These are phyloP conservation scores for Ciconia stormi DNA, from an alignment of 2,113 vertebrate species.

Conservation along the genomic window DNA sequence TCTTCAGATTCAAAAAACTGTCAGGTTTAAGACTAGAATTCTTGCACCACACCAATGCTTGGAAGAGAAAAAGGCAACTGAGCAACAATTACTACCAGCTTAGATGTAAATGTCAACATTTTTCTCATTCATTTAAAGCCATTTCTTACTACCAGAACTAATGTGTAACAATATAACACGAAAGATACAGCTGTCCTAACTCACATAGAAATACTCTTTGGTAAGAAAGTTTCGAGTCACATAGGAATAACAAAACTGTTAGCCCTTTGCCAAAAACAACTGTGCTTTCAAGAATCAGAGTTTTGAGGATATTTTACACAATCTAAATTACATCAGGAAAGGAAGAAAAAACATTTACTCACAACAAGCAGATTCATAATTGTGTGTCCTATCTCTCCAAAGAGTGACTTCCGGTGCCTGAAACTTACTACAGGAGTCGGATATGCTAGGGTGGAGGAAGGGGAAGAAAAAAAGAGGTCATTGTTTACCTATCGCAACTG, in stretches of 20 bases:
- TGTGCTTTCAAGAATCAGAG: background rate
- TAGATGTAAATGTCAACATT: background rate
- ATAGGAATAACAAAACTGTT: background rate
- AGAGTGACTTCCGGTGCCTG: slow-evolving; percentile 86
- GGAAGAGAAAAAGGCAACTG: background rate
- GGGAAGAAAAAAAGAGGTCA: background rate
- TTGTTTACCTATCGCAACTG: background rate
- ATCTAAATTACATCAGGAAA: background rate
- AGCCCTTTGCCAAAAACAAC: background rate
- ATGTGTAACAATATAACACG: fast-evolving
- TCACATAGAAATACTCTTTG: background rate
- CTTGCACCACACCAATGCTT: background rate
- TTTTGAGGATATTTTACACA: background rate
- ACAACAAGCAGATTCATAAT: slow-evolving; percentile 94
- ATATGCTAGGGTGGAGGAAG: slow-evolving; percentile 75
- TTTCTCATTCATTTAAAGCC: background rate
- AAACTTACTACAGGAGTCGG: slow-evolving; percentile 83
- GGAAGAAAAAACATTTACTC: slow-evolving; percentile 70
- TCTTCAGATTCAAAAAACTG: background rate
- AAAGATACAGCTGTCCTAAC: background rate
- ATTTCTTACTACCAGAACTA: background rate
- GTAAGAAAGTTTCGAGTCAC: background rate
- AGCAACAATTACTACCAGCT: background rate
- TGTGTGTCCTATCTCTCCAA: slow-evolving; percentile 90
- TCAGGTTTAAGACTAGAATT: background rate